Percentiles rank a stretch among this genome's conserved stretches.
Conservation (phyloP, 1,140 invertebrate genomes). For the Cephus cinctus region DNA sequence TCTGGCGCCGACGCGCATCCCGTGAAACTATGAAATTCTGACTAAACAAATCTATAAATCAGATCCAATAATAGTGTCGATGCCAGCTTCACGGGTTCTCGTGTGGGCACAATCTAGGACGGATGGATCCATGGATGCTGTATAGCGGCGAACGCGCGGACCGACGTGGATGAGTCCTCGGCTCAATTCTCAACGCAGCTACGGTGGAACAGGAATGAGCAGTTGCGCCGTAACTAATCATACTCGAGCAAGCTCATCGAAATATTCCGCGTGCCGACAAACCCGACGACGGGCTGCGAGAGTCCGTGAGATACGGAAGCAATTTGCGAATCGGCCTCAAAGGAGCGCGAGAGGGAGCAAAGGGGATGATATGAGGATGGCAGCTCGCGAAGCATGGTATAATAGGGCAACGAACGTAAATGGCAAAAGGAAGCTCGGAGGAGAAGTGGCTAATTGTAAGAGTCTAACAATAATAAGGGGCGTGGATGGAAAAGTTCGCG, state of each 20-base stretch:
- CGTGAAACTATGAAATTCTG: conserved; percentile 4
- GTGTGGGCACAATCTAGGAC: not conserved
- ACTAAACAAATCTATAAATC: conserved; percentile 15
- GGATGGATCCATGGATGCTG: not conserved
- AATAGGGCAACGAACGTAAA: not conserved
- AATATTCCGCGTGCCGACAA: not conserved
- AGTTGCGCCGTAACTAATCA: not conserved
- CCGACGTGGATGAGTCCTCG: too few relatives aligned
- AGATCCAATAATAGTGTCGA: conserved; percentile 16
- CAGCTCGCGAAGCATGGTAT: not conserved
- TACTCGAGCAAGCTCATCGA: not conserved
- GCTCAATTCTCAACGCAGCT: too few relatives aligned
- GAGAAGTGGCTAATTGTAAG: too few relatives aligned
- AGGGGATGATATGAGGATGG: not conserved
- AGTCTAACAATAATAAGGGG: not conserved
- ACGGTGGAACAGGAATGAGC: not conserved
- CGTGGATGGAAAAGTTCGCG: not conserved
- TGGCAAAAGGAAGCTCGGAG: not conserved
- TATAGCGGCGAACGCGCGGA: too few relatives aligned
- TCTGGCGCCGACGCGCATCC: not conserved
- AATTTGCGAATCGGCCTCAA: not conserved
- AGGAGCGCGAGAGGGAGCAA: not conserved
- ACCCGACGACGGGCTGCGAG: not conserved
- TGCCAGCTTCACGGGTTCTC: not conserved
- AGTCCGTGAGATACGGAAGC: not conserved